Conservation (phyloP, 2,113 vertebrate genomes). For the Sturnira hondurensis region DNA sequence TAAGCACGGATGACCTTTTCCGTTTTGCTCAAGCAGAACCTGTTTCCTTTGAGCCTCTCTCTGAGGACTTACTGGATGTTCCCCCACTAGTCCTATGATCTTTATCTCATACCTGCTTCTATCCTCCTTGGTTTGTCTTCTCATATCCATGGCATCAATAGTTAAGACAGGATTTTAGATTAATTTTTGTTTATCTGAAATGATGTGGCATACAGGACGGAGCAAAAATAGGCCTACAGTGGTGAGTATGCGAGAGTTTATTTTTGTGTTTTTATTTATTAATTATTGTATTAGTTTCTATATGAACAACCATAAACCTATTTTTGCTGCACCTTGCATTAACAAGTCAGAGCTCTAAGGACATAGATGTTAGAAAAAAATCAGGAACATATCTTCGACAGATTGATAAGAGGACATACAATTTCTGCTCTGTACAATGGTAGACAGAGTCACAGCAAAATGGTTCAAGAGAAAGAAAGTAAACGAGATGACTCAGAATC, state of each 20-base stretch:
- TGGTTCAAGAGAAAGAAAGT: neutral
- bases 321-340: neutral
- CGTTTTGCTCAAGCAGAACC: neutral
- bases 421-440: neutral
- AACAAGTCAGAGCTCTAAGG: neutral
- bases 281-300: too few species aligned
- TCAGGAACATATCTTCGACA: neutral
- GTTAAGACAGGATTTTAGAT: neutral
- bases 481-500: neutral
- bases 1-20: conserved; percentile 57
- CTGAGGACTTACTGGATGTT: neutral
- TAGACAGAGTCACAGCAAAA: neutral
- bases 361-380: neutral
- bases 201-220: neutral
- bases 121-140: neutral
- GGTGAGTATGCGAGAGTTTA: neutral
- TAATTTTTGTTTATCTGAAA: conserved; percentile 31
- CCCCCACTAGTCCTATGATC: neutral
- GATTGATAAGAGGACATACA: neutral
- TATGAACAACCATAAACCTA: neutral
- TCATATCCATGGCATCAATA: neutral
- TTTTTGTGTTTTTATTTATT: too few species aligned
- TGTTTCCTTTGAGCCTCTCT: neutral
- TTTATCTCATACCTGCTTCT: neutral
- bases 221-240: neutral